Evolutionary conservation across 1,140 invertebrate genomes (phyloP).

Genomic region (Planococcus citri): DNA sequence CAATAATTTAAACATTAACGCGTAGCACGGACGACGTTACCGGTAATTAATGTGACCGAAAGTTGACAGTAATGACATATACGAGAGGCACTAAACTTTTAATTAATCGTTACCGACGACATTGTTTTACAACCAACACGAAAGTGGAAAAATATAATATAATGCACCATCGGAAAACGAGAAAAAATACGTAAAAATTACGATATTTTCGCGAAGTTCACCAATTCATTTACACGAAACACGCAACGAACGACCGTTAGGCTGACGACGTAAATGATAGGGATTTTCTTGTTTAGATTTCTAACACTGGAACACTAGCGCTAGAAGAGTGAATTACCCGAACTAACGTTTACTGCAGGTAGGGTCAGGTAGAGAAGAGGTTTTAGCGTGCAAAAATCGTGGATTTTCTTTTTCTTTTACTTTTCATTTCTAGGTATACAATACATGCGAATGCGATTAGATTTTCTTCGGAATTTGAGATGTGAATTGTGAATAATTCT

Average conservation of each 20-base stretch:
- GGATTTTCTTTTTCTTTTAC: too few relatives aligned
- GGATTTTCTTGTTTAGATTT: background rate
- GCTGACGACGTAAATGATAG: background rate
- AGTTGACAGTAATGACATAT: background rate
- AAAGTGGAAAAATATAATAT: too few relatives aligned
- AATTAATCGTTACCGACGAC: slow-evolving; percentile 2
- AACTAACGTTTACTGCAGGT: slow-evolving; percentile 4
- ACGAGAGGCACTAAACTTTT: background rate
- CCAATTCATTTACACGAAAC: background rate
- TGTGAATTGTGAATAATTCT: too few relatives aligned
- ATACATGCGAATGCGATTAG: too few relatives aligned
- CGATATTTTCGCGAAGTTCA: background rate
- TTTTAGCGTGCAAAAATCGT: too few relatives aligned
- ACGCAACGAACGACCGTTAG: slow-evolving; percentile 1
- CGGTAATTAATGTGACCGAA: background rate
- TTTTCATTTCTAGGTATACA: too few relatives aligned
- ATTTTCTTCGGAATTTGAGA: too few relatives aligned
- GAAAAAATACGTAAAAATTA: background rate
- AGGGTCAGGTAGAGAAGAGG: too few relatives aligned
- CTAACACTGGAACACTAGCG: background rate
- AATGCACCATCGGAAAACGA: background rate
- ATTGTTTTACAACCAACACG: background rate
- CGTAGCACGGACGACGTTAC: background rate
- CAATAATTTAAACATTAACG: background rate
- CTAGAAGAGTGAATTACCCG: background rate